phyloP scores from a whole-genome alignment of 1,140 invertebrate species.

The Eumeta japonica region DNA sequence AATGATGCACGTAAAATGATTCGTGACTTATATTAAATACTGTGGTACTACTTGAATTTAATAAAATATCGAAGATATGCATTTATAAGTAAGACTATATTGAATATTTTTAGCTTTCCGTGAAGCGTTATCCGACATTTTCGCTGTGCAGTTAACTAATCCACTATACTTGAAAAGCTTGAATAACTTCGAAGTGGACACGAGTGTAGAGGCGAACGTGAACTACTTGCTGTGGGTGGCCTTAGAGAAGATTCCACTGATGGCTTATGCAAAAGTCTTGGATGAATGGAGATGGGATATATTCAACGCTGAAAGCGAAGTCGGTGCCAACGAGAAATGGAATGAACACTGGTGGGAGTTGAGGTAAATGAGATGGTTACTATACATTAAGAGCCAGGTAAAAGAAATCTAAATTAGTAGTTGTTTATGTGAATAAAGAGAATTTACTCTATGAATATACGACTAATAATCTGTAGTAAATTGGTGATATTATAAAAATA shows the following conservation, averaged over 20 bases:
- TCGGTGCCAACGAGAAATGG: slow-evolving; percentile 53
- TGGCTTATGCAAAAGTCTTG: slow-evolving; percentile 58
- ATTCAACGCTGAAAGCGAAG: slow-evolving; percentile 55
- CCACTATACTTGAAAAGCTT: slow-evolving; percentile 59
- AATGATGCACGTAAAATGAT: no score
- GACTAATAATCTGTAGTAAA: no score
- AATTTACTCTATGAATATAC: no score
- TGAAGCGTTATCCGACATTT: slow-evolving; percentile 69
- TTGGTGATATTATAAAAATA: no score
- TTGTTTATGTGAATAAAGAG: no score
- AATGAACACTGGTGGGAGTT: slow-evolving; percentile 66
- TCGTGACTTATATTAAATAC: slow-evolving; percentile 1
- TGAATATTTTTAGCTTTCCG: slow-evolving; percentile 60
- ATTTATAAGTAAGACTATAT: slow-evolving; percentile 1
- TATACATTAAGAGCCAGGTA: neutral
- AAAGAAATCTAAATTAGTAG: no score
- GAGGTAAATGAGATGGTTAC: slow-evolving; percentile 33
- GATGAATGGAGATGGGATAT: slow-evolving; percentile 63
- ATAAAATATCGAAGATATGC: slow-evolving; percentile 1
- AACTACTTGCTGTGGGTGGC: slow-evolving; percentile 65
- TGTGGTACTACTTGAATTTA: neutral
- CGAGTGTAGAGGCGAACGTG: slow-evolving; percentile 46
- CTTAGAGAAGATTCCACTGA: slow-evolving; percentile 64
- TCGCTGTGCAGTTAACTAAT: slow-evolving; percentile 63
- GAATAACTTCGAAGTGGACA: slow-evolving; percentile 33